phyloP scores from a whole-genome alignment of 2,113 vertebrate genomes.

The Meleagris gallopavo region DNA sequence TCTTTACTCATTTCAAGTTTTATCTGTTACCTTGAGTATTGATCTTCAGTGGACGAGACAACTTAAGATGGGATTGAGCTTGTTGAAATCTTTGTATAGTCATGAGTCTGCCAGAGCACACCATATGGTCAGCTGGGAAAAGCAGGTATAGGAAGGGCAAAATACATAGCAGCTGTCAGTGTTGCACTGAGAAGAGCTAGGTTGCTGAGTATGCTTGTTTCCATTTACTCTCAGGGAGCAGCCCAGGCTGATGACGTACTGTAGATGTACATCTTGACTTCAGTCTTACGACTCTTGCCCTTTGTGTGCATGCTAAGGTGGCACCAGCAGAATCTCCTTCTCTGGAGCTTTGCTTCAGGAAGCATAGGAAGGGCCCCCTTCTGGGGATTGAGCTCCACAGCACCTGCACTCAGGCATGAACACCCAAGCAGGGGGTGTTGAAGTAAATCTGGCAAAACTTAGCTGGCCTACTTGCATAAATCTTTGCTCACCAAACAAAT shows the following conservation, averaged over 20 bases:
- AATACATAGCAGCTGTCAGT: neutral
- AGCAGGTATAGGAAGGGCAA: neutral
- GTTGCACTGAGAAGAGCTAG: neutral
- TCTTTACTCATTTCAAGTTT: neutral
- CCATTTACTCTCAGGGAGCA: neutral
- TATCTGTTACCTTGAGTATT: neutral
- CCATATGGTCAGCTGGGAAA: neutral
- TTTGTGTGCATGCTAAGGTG: neutral
- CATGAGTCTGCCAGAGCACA: neutral
- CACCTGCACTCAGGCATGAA: rapidly evolving
- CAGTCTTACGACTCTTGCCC: neutral
- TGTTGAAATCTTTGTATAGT: too few species aligned
- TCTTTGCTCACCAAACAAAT: neutral
- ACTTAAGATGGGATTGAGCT: too few species aligned
- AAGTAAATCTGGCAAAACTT: neutral
- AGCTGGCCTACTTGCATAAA: neutral
- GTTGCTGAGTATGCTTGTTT: neutral
- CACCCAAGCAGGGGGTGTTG: neutral
- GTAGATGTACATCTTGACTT: neutral
- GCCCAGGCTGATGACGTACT: neutral
- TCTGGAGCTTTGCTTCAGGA: neutral
- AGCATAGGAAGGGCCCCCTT: neutral
- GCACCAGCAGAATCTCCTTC: neutral
- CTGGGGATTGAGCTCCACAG: neutral
- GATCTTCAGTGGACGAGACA: too few species aligned